Conservation (phyloP, 2,888 invertebrate genomes). For the Leptarthrus brevirostris region DNA sequence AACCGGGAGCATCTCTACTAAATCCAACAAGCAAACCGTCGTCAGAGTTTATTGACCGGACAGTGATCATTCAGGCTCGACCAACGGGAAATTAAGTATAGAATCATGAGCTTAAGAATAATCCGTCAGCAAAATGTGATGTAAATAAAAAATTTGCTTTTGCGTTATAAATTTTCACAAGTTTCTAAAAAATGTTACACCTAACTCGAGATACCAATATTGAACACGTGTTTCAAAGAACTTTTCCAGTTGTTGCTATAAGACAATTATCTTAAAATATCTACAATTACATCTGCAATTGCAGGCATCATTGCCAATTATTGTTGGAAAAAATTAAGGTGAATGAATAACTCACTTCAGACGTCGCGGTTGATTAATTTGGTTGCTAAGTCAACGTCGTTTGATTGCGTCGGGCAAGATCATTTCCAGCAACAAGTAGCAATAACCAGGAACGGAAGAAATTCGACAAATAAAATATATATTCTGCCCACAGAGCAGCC, state of each 20-base stretch:
- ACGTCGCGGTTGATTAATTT: conserved; percentile 13
- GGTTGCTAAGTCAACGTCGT: conserved; percentile 7
- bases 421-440: background rate
- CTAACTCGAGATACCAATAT: conserved; percentile 8
- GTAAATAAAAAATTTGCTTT: conserved; percentile 15
- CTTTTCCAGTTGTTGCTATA: conserved; percentile 1
- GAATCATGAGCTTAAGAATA: conserved; percentile 21
- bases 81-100: conserved; percentile 17
- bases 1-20: background rate
- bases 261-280: background rate
- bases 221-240: background rate
- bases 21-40: background rate
- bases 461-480: conserved; percentile 16
- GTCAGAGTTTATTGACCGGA: conserved; percentile 28
- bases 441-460: background rate
- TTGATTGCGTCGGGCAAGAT: background rate
- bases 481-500: conserved; percentile 6
- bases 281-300: background rate
- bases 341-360: background rate
- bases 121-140: conserved; percentile 17
- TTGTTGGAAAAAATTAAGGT: background rate
- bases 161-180: conserved; percentile 24
- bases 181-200: conserved; percentile 33
- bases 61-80: conserved; percentile 10
- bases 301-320: background rate